Percentiles rank a stretch among this genome's conserved stretches.
Conservation (phyloP, 2,797 vertebrate species). For the Ceryle rudis region DNA sequence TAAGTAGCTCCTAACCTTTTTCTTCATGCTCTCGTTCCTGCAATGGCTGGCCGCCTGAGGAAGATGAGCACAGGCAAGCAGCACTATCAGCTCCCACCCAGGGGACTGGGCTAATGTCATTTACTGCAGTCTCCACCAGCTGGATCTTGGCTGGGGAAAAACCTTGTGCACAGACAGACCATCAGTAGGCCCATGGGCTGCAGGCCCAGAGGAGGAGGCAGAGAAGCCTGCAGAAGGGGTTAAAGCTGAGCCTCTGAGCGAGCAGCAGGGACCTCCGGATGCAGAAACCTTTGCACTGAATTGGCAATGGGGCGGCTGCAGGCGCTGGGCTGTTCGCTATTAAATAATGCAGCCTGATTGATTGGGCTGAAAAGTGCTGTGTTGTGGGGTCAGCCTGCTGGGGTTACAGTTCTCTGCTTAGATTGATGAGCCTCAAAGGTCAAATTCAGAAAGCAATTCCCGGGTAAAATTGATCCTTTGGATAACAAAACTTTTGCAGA, state of each 20-base stretch:
- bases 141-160: slow-evolving; percentile 26
- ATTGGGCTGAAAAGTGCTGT: slow-evolving; percentile 62
- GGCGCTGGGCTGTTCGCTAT: neutral
- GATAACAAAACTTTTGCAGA: slow-evolving; percentile 21
- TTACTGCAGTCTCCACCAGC: slow-evolving; percentile 14
- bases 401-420: slow-evolving; percentile 56
- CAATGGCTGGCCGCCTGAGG: neutral
- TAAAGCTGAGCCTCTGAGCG: neutral
- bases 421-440: slow-evolving; percentile 75
- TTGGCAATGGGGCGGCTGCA: neutral
- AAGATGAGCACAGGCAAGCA: neutral
- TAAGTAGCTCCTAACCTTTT: slow-evolving; percentile 63
- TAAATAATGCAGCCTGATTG: slow-evolving; percentile 73
- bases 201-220: neutral
- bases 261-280: neutral
- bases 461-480: slow-evolving; percentile 49
- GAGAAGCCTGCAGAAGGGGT: neutral
- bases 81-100: neutral
- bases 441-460: slow-evolving; percentile 62
- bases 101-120: slow-evolving; percentile 51
- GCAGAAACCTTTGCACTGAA: neutral
- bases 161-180: neutral
- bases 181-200: accelerated
- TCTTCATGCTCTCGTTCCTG: slow-evolving; percentile 37
- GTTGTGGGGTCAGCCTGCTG: slow-evolving; percentile 26